These are phyloP conservation scores for Capreolus pygargus DNA, from an alignment of 2,113 vertebrate species.

Conservation along the genomic window DNA sequence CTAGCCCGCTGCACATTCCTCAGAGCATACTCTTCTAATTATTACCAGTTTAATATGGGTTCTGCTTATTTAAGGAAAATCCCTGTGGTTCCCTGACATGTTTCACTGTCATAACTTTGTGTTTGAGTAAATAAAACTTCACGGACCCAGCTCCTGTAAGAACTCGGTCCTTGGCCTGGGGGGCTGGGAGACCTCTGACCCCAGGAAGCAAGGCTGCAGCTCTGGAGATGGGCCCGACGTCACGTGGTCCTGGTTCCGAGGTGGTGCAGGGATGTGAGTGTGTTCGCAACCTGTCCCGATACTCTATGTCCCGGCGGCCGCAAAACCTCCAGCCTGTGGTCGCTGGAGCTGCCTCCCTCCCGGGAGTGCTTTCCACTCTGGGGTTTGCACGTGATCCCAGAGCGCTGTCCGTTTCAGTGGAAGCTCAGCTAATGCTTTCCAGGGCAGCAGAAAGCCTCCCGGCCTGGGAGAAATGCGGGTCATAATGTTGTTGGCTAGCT, in stretches of 20 bases:
- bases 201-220: fast-evolving
- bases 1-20: conserved; percentile 33
- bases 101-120: background rate
- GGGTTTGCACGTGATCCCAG: background rate
- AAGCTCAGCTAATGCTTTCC: background rate
- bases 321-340: background rate
- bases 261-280: background rate
- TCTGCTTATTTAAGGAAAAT: conserved; percentile 49
- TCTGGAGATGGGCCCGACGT: background rate
- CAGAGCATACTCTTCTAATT: conserved; percentile 33
- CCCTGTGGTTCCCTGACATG: conserved; percentile 5
- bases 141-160: background rate
- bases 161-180: background rate
- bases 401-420: background rate
- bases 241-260: fast-evolving
- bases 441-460: background rate
- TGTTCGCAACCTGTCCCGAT: fast-evolving
- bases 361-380: background rate
- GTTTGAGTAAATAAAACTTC: background rate
- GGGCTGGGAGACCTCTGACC: background rate
- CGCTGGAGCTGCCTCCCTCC: background rate
- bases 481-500: background rate
- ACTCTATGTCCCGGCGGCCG: fast-evolving
- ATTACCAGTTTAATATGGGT: conserved; percentile 18
- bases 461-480: background rate